Percentiles rank a stretch among this genome's conserved stretches.
These are phyloP conservation scores for Oceanites oceanicus DNA, from an alignment of 2,113 vertebrate genomes.

Conservation along the genomic window DNA sequence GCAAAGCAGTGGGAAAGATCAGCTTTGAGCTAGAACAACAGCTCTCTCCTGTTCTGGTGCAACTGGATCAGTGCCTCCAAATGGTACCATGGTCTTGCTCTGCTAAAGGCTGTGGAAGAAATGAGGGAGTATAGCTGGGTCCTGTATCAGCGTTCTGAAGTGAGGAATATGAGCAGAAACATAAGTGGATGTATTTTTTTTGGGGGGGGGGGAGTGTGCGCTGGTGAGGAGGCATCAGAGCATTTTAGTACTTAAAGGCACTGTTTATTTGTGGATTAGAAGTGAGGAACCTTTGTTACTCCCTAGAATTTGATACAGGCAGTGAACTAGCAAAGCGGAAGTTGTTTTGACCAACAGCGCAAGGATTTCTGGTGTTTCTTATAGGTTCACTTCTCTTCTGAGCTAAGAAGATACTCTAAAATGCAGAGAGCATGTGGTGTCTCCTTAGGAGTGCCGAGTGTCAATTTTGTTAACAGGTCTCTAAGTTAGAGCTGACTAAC, in stretches of 20 bases:
- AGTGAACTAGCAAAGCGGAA: background rate
- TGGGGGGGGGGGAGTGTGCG: background rate
- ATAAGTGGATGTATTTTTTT: background rate
- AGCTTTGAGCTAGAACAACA: background rate
- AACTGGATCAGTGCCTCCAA: background rate
- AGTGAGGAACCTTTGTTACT: background rate
- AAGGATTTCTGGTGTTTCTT: background rate
- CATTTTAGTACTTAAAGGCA: background rate
- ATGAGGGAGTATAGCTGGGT: background rate
- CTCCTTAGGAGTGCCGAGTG: background rate
- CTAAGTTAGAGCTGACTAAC: background rate
- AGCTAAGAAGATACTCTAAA: background rate
- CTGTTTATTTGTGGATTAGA: background rate
- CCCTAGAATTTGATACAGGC: background rate
- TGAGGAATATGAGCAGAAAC: background rate
- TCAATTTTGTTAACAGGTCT: background rate
- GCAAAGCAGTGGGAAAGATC: background rate
- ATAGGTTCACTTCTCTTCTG: background rate
- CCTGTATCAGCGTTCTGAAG: background rate
- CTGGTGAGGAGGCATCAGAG: background rate
- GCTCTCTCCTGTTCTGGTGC: background rate
- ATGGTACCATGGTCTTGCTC: background rate
- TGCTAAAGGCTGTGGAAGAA: background rate
- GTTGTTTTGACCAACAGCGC: background rate
- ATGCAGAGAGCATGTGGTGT: background rate